Evolutionary conservation across 2,888 invertebrate species (phyloP), one percentile per base, ranked within the genome.

Genomic region (Bursaphelenchus okinawaensis): DNA sequence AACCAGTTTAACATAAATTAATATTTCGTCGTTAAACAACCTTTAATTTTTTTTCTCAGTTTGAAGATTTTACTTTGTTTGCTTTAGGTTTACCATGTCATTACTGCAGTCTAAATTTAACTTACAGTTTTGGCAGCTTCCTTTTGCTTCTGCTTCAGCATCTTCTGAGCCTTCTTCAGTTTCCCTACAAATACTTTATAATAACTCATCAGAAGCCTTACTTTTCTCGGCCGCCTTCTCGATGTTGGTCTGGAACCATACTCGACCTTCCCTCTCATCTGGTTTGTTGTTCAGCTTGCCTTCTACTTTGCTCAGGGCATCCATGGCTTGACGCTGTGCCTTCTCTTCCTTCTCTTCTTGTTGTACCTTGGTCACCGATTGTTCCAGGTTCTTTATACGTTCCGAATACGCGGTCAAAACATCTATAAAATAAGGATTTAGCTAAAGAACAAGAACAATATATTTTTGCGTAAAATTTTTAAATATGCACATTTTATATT

Each of bases 401-500:
- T 88, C 88, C 51, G 88, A 86, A 83, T 92, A 95, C 83, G 93
- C 93, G 66, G 88, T 89, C 55, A 95, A 87, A 56, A 95, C 92
- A 78, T 93, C 93, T 84, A 73, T 22, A 77, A 72, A 12, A 16
- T n/a, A n/a, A 22, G 12, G 4, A 23, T 27, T 26, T 19, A 20
- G 7, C 16, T 7, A 22, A 19, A 67, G 9, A 7, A n/a, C 54
- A 12, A 27, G 16, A 31, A 31, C 9, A 31, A 57, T 57, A 52
- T 31, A 29, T 9, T n/a, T n/a, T n/a, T n/a, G n/a, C n/a, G n/a
- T n/a, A 63, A 7, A 61, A 6, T 20, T 16, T 19, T 16, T 9
- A 19, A 9, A 61, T 50, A 6, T 24, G 4, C 2, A 26, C 1
- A 16, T 23, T 24, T 22, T 26, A 63, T 28, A 31, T 0, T 31